These are phyloP conservation scores for Eulemur mongoz DNA, from an alignment of 2,797 vertebrate genomes.

Conservation along the genomic window DNA sequence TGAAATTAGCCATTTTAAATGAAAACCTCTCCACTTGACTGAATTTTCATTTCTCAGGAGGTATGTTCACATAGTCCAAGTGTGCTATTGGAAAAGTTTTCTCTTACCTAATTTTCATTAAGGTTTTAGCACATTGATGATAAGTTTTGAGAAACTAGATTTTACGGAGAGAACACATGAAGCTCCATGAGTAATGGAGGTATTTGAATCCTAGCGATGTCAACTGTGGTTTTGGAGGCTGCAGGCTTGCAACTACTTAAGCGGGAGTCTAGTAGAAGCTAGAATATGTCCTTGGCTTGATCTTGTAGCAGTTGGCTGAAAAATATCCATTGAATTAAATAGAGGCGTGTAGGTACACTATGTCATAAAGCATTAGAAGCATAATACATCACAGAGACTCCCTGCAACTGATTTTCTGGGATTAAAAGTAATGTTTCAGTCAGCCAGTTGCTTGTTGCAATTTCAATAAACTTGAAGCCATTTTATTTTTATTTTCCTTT, in stretches of 20 bases:
- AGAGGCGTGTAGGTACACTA: not conserved
- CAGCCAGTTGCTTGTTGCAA: slow-evolving; percentile 15
- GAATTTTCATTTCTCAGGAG: slow-evolving; percentile 15
- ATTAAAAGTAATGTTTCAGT: slow-evolving; percentile 50
- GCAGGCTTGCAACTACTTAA: not conserved
- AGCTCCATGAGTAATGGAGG: not conserved
- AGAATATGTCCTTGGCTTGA: slow-evolving; percentile 48
- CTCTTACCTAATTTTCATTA: slow-evolving; percentile 30
- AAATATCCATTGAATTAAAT: slow-evolving; percentile 52
- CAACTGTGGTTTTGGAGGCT: not conserved
- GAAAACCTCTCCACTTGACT: not conserved
- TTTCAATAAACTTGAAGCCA: not conserved
- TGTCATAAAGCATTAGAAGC: slow-evolving; percentile 54
- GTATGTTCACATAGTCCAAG: not conserved
- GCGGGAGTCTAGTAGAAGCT: not conserved
- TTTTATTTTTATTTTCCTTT: slow-evolving; percentile 52
- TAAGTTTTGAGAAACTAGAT: slow-evolving; percentile 6
- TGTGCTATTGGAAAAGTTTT: not conserved
- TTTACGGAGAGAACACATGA: not conserved
- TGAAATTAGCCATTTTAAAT: slow-evolving; percentile 49
- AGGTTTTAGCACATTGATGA: not conserved
- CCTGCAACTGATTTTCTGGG: slow-evolving; percentile 19
- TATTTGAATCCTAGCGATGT: slow-evolving; percentile 7
- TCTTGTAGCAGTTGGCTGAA: slow-evolving; percentile 53
- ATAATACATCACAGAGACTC: slow-evolving; percentile 37